A percentile compares a stretch with the other conserved stretches of the same genome.
Conservation (phyloP, 2,888 invertebrate species). For the Drosophila aldrichi region DNA sequence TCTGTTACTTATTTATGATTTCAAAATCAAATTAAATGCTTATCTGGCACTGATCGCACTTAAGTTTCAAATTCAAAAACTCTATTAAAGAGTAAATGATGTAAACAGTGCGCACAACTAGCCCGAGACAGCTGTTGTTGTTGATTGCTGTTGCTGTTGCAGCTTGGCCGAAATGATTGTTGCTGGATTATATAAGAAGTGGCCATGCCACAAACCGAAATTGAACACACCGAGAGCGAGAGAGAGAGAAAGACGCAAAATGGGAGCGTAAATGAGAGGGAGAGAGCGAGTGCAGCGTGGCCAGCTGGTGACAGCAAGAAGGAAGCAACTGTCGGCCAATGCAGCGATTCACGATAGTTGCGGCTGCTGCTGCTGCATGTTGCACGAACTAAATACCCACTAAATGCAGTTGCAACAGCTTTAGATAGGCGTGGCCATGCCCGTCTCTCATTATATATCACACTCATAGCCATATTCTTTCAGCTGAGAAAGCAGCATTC, state of each 20-base stretch:
- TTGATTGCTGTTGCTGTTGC: slow-evolving; percentile 50
- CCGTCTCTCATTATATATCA: background rate
- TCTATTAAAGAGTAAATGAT: slow-evolving; percentile 66
- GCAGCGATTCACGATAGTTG: slow-evolving; percentile 34
- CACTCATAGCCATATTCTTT: slow-evolving; percentile 44
- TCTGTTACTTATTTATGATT: background rate
- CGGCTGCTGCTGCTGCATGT: slow-evolving; percentile 44
- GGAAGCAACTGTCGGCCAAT: slow-evolving; percentile 66
- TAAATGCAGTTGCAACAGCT: slow-evolving; percentile 47
- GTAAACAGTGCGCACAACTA: slow-evolving; percentile 44
- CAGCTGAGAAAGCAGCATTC: slow-evolving; percentile 56
- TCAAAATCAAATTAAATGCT: background rate
- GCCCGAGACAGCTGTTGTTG: slow-evolving; percentile 71
- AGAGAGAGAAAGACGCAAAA: slow-evolving; percentile 18
- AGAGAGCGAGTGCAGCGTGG: slow-evolving; percentile 11
- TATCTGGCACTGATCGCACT: slow-evolving; percentile 10
- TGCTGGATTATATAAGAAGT: slow-evolving; percentile 77
- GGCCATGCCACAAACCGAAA: slow-evolving; percentile 79
- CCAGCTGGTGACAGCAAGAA: slow-evolving; percentile 63
- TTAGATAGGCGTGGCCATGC: slow-evolving; percentile 37
- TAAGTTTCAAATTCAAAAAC: slow-evolving; percentile 19
- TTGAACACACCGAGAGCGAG: slow-evolving; percentile 36
- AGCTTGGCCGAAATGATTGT: slow-evolving; percentile 80
- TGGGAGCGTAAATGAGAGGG: slow-evolving; percentile 5
- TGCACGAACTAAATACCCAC: slow-evolving; percentile 78